These are phyloP conservation scores for Vanessa tameamea DNA, from an alignment of 1,140 invertebrate genomes.

Conservation along the genomic window DNA sequence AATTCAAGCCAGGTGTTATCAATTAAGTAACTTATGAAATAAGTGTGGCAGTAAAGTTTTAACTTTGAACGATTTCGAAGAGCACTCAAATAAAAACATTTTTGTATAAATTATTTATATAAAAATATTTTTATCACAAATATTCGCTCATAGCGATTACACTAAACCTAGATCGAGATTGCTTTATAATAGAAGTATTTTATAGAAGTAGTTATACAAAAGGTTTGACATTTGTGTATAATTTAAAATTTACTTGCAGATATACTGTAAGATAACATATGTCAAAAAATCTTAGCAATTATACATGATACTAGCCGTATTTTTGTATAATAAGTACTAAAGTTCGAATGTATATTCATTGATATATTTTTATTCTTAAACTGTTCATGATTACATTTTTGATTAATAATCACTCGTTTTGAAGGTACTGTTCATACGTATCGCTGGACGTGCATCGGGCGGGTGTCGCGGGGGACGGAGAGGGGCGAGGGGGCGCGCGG, in stretches of 20 bases:
- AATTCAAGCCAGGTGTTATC: not conserved
- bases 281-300: not conserved
- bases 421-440: slow-evolving; percentile 7
- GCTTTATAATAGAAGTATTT: slow-evolving; percentile 5
- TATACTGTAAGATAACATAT: not conserved
- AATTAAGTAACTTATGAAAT: slow-evolving; percentile 21
- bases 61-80: slow-evolving; percentile 4
- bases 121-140: slow-evolving; percentile 10
- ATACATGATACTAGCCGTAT: slow-evolving; percentile 13
- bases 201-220: not conserved
- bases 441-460: slow-evolving; percentile 19
- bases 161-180: slow-evolving; percentile 17
- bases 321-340: slow-evolving; percentile 12
- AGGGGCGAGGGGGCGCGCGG: slow-evolving; percentile 26
- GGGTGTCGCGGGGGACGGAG: slow-evolving; percentile 32
- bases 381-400: not conserved
- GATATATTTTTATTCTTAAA: not conserved
- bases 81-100: slow-evolving; percentile 11
- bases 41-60: slow-evolving; percentile 31
- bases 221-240: not conserved
- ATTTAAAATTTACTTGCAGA: not conserved
- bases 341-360: not conserved
- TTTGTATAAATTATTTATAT: slow-evolving; percentile 16
- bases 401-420: not conserved
- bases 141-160: not conserved